A percentile compares a stretch with the other conserved stretches of the same genome.
Evolutionary conservation across 2,797 vertebrate genomes (phyloP).

Genomic region (Acridotheres tristis): DNA sequence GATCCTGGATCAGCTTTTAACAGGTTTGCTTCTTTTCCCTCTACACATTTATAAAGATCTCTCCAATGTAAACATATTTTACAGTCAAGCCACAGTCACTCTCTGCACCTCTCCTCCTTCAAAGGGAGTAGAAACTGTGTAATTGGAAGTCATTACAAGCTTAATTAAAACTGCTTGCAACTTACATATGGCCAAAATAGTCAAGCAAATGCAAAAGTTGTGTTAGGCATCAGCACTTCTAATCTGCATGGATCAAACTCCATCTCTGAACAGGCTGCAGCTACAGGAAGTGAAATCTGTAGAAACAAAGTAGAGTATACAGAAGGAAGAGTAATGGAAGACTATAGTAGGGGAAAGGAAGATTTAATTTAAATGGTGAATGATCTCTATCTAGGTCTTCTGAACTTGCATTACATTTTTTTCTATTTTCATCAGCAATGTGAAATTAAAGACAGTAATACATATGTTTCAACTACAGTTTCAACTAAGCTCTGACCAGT

Average conservation of each 20-base stretch:
- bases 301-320: neutral
- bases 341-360: neutral
- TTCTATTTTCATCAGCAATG: neutral
- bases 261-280: conserved; percentile 2
- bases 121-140: neutral
- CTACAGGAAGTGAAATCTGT: neutral
- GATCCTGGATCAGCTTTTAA: neutral
- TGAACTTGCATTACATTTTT: neutral
- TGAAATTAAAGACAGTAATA: neutral
- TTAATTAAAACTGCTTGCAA: conserved; percentile 22
- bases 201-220: neutral
- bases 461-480: neutral
- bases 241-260: neutral
- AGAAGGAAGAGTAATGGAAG: neutral
- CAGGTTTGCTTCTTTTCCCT: neutral
- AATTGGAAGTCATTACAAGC: neutral
- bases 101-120: neutral
- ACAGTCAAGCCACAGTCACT: neutral
- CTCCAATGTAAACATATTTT: neutral
- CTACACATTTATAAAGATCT: neutral
- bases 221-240: neutral
- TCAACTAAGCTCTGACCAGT: conserved; percentile 3
- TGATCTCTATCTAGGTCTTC: neutral
- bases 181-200: neutral
- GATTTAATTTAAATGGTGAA: neutral